phyloP scores from a whole-genome alignment of 2,113 vertebrate species.

The Axis porcinus region DNA sequence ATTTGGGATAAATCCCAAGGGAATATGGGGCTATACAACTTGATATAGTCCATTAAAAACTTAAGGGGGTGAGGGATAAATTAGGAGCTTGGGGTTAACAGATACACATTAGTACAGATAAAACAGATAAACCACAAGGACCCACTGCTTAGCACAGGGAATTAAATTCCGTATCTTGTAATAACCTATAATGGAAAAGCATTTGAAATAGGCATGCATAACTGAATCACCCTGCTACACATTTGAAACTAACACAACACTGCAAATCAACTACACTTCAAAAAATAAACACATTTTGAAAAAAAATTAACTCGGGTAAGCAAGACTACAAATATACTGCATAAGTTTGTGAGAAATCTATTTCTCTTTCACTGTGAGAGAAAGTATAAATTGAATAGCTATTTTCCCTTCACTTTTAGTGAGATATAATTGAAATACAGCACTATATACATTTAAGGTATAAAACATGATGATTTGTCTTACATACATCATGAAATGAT shows the following conservation, averaged over 20 bases:
- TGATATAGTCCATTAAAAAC: not conserved
- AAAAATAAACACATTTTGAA: not conserved
- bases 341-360: not conserved
- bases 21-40: not conserved
- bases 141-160: not conserved
- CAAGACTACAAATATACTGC: not conserved
- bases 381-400: not conserved
- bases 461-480: not conserved
- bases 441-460: not conserved
- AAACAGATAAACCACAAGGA: not conserved
- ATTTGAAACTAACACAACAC: not conserved
- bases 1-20: not conserved
- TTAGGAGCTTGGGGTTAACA: not conserved
- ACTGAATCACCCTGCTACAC: not conserved
- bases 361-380: not conserved
- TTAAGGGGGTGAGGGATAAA: not conserved
- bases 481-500: not conserved
- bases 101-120: not conserved
- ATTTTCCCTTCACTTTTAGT: not conserved
- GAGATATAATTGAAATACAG: not conserved
- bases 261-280: not conserved
- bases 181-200: not conserved
- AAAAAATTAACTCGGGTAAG: not conserved
- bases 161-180: not conserved
- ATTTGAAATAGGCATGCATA: not conserved